These are phyloP conservation scores for Lagocephalus sceleratus DNA, from an alignment of 2,797 vertebrate species.

Conservation along the genomic window DNA sequence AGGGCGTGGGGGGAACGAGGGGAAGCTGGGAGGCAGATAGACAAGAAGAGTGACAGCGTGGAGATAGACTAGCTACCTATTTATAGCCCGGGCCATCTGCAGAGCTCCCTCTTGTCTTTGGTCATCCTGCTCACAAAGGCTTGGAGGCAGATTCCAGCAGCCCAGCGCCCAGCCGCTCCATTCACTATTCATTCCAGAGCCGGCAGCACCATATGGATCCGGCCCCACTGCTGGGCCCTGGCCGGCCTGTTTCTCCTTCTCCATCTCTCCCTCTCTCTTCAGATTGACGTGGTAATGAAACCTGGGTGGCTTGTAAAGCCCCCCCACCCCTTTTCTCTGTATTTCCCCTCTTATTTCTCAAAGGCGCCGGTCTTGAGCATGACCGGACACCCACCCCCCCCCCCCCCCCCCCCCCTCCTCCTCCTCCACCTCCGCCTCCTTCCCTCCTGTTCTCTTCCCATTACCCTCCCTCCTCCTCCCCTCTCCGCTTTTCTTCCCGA, in stretches of 20 bases:
- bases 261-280: conserved; percentile 66
- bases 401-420: conserved; percentile 50
- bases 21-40: conserved; percentile 75
- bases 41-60: conserved; percentile 77
- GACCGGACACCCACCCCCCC: conserved; percentile 63
- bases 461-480: conserved; percentile 36
- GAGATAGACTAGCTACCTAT: conserved; percentile 82
- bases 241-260: conserved; percentile 79
- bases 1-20: conserved; percentile 42
- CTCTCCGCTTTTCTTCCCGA: conserved; percentile 54
- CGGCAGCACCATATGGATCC: conserved; percentile 89
- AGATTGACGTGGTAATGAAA: conserved; percentile 98
- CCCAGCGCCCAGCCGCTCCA: conserved; percentile 84
- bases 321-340: conserved; percentile 69
- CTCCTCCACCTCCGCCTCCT: no score
- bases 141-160: conserved; percentile 90
- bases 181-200: conserved; percentile 95
- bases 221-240: conserved; percentile 89
- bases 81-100: conserved; percentile 88
- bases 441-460: conserved; percentile 49
- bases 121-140: conserved; percentile 94
- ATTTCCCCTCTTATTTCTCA: conserved; percentile 71
- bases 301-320: conserved; percentile 57
- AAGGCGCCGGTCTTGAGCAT: conserved; percentile 75
- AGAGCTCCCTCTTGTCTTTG: conserved; percentile 87